Evolutionary conservation across 2,888 invertebrate genomes (phyloP), one percentile per base, ranked within the genome.

Genomic region (Eurytoma adleriae): DNA sequence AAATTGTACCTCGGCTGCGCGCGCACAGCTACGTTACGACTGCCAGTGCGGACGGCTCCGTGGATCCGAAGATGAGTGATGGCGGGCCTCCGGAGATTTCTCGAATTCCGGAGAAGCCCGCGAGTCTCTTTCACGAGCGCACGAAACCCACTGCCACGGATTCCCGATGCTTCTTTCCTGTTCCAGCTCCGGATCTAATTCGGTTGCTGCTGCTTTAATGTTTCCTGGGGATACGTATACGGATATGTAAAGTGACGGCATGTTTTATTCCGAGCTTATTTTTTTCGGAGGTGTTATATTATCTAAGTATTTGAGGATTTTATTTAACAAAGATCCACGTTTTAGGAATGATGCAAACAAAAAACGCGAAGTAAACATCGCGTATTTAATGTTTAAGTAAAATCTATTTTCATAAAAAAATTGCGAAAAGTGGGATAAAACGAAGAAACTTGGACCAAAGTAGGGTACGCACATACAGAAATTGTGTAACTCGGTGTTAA

Each of bases 1-100:
- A 86, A 86, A 87, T 87, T 86, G 86, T 86, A 86, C 84, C 83
- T 79, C 80, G 74, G 82, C 84, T 84, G 80, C 62, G 40, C 20
- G 20, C 40, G 48, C 54, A 54, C 14, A 74, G 71, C 78, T 76
- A 72, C 79, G 79, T 66, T 81, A 75, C 78, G 72, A 62, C 74
- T 67, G 78, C 30, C 24, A 52, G 50, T 72, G 76, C 66, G 69
- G 68, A 78, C 24, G 50, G 61, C 66, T 61, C 62, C 64, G 64
- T 3, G 78, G 82, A 83, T 83, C 83, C 85, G 83, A 84, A 84
- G 83, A 85, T 86, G 85, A 85, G 83, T 83, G 85, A 85, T 85
- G 85, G 82, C 82, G 70, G 74, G 80, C 84, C 86, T 83, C 86
- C 67, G 66, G 86, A 83, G 85, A 84, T 83, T 80, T 78, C 80